Evolutionary conservation across 2,113 vertebrate species (phyloP), one percentile per base, ranked within the genome.

Genomic region (Chrysemys picta): DNA sequence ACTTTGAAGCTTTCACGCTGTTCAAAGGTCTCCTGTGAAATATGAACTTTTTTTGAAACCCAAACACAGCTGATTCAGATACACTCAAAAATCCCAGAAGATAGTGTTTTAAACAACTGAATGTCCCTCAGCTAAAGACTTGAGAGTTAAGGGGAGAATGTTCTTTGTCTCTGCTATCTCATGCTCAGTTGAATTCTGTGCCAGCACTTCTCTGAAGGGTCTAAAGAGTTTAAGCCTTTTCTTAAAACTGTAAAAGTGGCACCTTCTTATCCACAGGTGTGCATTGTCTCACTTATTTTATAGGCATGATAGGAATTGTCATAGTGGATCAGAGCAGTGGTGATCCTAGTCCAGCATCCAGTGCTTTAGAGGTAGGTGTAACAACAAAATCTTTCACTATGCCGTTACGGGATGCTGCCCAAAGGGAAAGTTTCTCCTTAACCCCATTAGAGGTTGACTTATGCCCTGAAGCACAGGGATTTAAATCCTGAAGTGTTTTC

Each of bases 261-360:
- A 79, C 53, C 7, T 89, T 52, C 6, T 1, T 52, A 24, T 17
- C 45, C 29, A 8, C 0, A 0, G 3, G 10, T 27, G 3, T 65
- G 22, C 87, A 79, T 6, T 38, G 4, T 29, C 54, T 21, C 53
- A 2, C 17, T 5, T 85, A n/a, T 54, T 81, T 6, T 82, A 86
- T 38, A 72, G n/a, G 65, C 65, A 84, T 6, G 7, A 84, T 80
- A 85, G 35, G 27, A 80, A 29, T 4, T 88, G 10, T 86, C 8
- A 25, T n/a, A 13, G 35, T 80, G 29, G 52, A 29, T 57, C 47
- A 57, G 22, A n/a, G 45, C 62, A 69, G 8, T 38, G n/a, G n/a
- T 72, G 65, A 8, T 10, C 65, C 72, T 65, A 27, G 6, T 85
- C 62, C 1, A 80, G 19, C 47, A 22, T 47, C 78, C 45, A 57